Percentiles rank a stretch among this genome's conserved stretches.
These are phyloP conservation scores for Alethe diademata DNA, from an alignment of 2,113 vertebrate species.

Conservation along the genomic window DNA sequence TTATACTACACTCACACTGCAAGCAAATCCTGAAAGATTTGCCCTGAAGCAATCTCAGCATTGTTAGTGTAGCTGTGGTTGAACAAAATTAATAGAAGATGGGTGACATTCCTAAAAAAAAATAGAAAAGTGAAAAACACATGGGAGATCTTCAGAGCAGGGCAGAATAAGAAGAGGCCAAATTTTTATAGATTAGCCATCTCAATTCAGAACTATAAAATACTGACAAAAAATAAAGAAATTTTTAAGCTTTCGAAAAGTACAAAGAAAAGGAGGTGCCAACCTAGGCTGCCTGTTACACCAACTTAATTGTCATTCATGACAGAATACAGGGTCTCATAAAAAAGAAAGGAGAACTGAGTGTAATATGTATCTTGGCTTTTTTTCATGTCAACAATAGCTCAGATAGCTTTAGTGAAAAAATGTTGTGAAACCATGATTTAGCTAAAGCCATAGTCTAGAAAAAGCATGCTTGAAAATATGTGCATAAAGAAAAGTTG, in stretches of 20 bases:
- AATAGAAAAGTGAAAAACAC: neutral
- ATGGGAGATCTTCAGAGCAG: neutral
- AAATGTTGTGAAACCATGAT: neutral
- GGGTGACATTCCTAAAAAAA: neutral
- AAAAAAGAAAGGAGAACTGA: neutral
- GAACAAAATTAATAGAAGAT: neutral
- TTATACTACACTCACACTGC: neutral
- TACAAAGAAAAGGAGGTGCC: neutral
- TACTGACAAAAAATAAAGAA: neutral
- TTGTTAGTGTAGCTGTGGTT: neutral
- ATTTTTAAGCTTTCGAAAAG: neutral
- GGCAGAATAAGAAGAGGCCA: neutral
- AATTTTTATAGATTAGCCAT: neutral
- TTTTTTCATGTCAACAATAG: neutral
- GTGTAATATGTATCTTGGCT: neutral
- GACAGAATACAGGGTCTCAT: neutral
- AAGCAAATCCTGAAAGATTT: neutral
- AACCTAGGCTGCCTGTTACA: neutral
- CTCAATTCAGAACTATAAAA: neutral
- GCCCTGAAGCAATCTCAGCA: neutral
- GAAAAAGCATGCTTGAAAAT: neutral
- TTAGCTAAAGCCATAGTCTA: neutral
- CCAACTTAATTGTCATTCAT: neutral
- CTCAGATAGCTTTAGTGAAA: neutral
- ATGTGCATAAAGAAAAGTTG: neutral